These are phyloP conservation scores for Chirona hameri DNA, from an alignment of 2,888 invertebrate genomes.

Conservation along the genomic window DNA sequence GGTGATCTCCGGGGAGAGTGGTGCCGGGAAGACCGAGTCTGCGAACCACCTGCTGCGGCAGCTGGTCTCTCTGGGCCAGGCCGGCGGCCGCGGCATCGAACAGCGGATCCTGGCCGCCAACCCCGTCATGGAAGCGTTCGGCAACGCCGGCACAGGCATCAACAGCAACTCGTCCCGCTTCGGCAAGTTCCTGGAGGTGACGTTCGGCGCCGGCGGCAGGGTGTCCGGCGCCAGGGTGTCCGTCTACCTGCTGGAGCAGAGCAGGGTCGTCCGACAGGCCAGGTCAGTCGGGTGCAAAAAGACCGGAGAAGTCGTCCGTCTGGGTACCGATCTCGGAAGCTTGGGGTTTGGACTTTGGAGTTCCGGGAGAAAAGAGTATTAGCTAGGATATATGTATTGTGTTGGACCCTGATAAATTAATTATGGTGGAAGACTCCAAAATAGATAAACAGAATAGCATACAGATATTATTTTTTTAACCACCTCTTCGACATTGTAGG, in stretches of 20 bases:
- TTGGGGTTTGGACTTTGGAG: no score
- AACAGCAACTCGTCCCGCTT: slow-evolving; percentile 78
- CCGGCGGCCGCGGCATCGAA: slow-evolving; percentile 71
- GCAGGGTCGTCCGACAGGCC: slow-evolving; percentile 71
- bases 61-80: slow-evolving; percentile 70
- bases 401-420: no score
- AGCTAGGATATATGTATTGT: no score
- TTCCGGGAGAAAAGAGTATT: no score
- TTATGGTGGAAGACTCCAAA: no score
- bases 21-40: slow-evolving; percentile 76
- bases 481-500: no score
- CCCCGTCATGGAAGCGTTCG: slow-evolving; percentile 80
- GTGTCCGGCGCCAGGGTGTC: slow-evolving; percentile 73
- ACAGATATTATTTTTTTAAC: no score
- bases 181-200: slow-evolving; percentile 73
- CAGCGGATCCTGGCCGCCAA: slow-evolving; percentile 74
- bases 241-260: slow-evolving; percentile 74
- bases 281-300: slow-evolving; percentile 53
- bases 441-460: no score
- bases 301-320: no score
- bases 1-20: slow-evolving; percentile 72
- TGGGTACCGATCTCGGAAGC: no score
- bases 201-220: slow-evolving; percentile 69
- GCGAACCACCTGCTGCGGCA: slow-evolving; percentile 74
- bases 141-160: slow-evolving; percentile 75